Evolutionary conservation across 1,140 invertebrate genomes (phyloP), one percentile per base, ranked within the genome.

Genomic region (Chironomus tepperi): DNA sequence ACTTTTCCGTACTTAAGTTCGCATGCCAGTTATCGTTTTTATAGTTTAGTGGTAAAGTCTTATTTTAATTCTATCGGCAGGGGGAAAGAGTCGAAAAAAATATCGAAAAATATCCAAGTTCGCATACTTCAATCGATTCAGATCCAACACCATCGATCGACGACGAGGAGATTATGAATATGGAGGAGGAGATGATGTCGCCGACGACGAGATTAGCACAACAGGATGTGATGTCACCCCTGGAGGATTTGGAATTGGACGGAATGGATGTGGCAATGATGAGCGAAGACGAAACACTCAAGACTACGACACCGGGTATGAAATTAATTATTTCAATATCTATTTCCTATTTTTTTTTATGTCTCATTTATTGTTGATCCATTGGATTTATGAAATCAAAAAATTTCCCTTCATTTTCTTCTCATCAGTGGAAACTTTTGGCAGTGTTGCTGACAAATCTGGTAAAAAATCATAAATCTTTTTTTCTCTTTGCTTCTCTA

Each of bases 11-110:
- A 57, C 47, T 57, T 57, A 34, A 34, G 24, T 57, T 57, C 47
- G 47, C 47, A 57, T 57, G 47, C n/a, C 47, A 57, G 47, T 57
- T 57, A 57, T 57, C n/a, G 16, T 9, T 74, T 74, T 9, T 21
- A 74, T 47, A 74, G 65, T 70, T 16, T 74, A 67, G 74, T 74
- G 74, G 74, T 74, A 74, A 74, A 47, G 42, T 74, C 57, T 72
- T 73, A 73, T 73, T 74, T 65, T 18, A 42, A 70, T 67, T 74
- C 42, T 64, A 74, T 74, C 64, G 74, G 74, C 74, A 74, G 74
- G 74, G 74, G 74, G 57, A 74, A 74, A 42, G n/a, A 73, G 19
- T 67, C n/a, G 57, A 72, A 57, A 74, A 74, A 74, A 74, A 70
- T 70, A 21, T 70, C 65, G 65, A 19, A 70, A 70, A 21, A 70